These are phyloP conservation scores for Aphelinus atriplicis DNA, from an alignment of 1,140 invertebrate species.

Conservation along the genomic window DNA sequence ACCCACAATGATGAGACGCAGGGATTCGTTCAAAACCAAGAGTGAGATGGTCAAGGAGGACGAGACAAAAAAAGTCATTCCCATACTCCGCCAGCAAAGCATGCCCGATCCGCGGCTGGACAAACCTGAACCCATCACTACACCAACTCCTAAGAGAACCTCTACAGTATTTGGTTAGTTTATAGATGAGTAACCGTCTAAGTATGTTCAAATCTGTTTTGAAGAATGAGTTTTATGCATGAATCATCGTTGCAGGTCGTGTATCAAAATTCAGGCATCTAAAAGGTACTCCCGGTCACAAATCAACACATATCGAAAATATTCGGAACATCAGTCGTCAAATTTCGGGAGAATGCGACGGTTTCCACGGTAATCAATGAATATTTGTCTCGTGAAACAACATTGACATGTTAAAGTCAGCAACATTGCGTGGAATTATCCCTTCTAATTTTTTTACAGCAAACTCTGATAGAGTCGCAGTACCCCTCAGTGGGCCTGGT, in stretches of 20 bases:
- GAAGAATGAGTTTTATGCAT: not conserved
- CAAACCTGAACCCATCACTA: conserved; percentile 61
- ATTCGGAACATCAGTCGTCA: conserved; percentile 89
- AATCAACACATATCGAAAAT: conserved; percentile 92
- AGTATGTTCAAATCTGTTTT: too few relatives aligned
- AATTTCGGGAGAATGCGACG: conserved; percentile 92
- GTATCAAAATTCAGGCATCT: conserved; percentile 94
- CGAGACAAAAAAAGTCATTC: conserved; percentile 66
- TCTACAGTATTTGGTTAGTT: conserved; percentile 84
- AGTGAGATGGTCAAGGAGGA: conserved; percentile 69
- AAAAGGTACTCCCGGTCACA: conserved; percentile 89
- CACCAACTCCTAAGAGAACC: conserved; percentile 77
- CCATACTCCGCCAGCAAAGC: conserved; percentile 66
- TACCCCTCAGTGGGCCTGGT: conserved; percentile 87
- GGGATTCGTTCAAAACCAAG: conserved; percentile 71
- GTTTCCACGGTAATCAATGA: conserved; percentile 80
- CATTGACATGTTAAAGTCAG: too few relatives aligned
- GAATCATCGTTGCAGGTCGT: conserved; percentile 70
- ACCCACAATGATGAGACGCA: conserved; percentile 74
- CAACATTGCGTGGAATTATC: not conserved
- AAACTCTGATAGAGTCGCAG: conserved; percentile 85
- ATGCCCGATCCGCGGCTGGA: conserved; percentile 62
- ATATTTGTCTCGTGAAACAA: not conserved
- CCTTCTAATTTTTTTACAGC: conserved; percentile 65
- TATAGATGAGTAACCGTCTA: not conserved